Conservation (phyloP, 1,140 invertebrate genomes). For the Microplitis demolitor region DNA sequence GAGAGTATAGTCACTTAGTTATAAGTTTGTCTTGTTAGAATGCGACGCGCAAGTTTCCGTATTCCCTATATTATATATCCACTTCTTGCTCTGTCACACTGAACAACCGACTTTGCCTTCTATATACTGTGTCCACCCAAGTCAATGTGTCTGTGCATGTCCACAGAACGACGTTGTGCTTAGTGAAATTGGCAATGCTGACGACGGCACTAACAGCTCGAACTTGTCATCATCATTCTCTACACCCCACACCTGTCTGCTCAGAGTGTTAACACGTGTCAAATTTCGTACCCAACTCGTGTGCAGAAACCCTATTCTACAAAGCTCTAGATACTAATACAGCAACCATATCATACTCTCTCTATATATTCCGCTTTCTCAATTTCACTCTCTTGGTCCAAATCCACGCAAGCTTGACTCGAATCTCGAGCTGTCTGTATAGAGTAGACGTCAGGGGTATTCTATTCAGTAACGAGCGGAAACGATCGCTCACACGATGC, state of each 20-base stretch:
- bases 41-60: neutral
- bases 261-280: slow-evolving; percentile 23
- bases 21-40: slow-evolving; percentile 1
- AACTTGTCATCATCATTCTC: neutral
- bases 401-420: too few relatives aligned
- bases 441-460: neutral
- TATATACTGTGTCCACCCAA: neutral
- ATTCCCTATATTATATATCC: neutral
- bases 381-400: neutral
- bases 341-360: neutral
- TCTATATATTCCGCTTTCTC: neutral
- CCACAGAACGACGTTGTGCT: neutral
- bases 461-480: slow-evolving; percentile 3
- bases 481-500: neutral
- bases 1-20: neutral
- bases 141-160: neutral
- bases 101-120: neutral
- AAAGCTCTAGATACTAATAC: slow-evolving; percentile 1
- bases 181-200: slow-evolving; percentile 17
- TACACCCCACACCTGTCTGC: neutral
- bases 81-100: neutral
- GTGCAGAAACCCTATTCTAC: slow-evolving; percentile 5
- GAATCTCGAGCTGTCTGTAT: neutral
- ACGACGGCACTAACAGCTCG: slow-evolving; percentile 12
- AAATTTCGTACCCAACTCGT: slow-evolving; percentile 17